Base-by-base conservation (phyloP, 2,797 vertebrate species). In the Protonibea diacanthus region DNA sequence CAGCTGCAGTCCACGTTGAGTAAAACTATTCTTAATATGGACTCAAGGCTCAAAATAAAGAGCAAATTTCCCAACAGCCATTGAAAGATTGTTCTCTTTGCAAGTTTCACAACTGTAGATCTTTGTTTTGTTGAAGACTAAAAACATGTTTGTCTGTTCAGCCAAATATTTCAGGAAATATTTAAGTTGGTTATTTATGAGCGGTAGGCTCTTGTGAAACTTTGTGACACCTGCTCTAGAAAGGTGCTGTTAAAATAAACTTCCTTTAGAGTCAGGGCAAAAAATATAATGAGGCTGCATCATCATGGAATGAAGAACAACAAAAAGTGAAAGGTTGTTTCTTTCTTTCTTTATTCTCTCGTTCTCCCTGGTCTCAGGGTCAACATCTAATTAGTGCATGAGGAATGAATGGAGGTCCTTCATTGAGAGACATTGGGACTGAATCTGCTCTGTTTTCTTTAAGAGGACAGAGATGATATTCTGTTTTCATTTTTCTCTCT, bases 321-420 rank as follows among this genome's bases (percentile, higher is more conserved):
- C 0, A 15, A 25, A 33, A 45, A 62, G 59, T 29, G 23, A 71
- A 67, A 52, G 42, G 48, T 57, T 7, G 49, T 42, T 65, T 2
- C 5, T 61, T 63, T 63, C 23, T 57, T 5, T 2, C 33, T 9
- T 38, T 33, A 1, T 42, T 58, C 40, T 48, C 45, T 78, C 33
- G 57, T 12, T 21, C 44, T 38, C 29, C 40, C 0, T n/a, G 7
- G 53, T 11, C 27, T 66, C 14, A 1, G 13, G 27, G 69, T 76
- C 47, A n/a, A 29, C 61, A 20, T 57, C 27, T 71, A 67, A 71
- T 62, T 57, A 71, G 38, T 9, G 40, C 68, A 33, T n/a, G 38
- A 74, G 48, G 33, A 29, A 47, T 27, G 18, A 17, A 42, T 45
- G 25, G 8, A 38, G 33, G 33, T 61, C 21, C 62, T 51, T 44